Evolutionary conservation across 1,140 invertebrate genomes (phyloP), one percentile per base, ranked within the genome.

Genomic region (Lordiphosa collinella): DNA sequence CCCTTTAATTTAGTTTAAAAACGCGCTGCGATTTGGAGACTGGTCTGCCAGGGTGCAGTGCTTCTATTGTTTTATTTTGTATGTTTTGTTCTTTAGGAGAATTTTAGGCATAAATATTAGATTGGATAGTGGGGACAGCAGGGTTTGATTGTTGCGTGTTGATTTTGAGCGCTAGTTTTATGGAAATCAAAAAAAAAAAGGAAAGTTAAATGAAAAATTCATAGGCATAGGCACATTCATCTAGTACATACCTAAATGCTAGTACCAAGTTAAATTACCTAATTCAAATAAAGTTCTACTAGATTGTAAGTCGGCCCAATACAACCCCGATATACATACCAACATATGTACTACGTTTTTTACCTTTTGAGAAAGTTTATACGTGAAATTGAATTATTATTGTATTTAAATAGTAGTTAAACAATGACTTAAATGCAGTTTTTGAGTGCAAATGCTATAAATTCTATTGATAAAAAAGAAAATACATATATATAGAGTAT

Each of bases 341-440:
- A 68, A 69, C 55, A 63, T 59, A 68, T 68, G 50, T 68, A 68
- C 64, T 61, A 79, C 64, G 74, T 80, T 80, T 80, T 80, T 76
- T 80, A 80, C 71, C 82, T 82, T 80, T 80, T 82, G 71, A 80
- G 67, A 70, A 76, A 68, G 71, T 80, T 80, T 80, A 80, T 80
- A 80, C 62, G 48, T 41, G 46, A 60, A 41, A 66, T 67, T 54
- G 52, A 29, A 29, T 29, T 29, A 56, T 65, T 64, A 74, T 44
- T 73, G 62, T 73, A 73, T 73, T 73, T 73, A 61, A 43, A 48
- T 44, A 58, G 43, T 51, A 75, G 58, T 74, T 68, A 54, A 66
- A 18, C 53, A 80, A 80, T 67, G 49, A 76, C 37, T 72, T 57
- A 52, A 67, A 60, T 25, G 68, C 44, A 70, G 54, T 53, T 70